Evolutionary conservation across 2,113 vertebrate genomes (phyloP).

Genomic region (Struthidea cinerea): DNA sequence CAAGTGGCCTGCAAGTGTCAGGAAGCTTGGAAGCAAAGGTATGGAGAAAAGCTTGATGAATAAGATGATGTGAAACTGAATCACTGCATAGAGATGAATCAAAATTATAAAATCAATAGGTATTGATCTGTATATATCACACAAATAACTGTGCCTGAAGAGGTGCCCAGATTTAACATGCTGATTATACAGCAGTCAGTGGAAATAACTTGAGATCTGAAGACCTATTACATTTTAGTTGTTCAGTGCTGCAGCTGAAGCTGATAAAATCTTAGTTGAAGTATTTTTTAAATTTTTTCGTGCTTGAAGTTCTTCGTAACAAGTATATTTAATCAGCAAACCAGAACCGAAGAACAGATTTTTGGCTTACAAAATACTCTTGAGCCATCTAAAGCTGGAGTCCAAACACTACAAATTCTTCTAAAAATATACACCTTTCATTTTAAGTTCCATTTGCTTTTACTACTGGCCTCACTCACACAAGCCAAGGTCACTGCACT

Average conservation of each 20-base stretch:
- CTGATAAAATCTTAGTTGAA: background rate
- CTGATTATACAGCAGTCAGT: constrained; percentile 42
- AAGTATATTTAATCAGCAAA: constrained; percentile 39
- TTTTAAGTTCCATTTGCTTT: background rate
- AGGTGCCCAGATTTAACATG: constrained; percentile 49
- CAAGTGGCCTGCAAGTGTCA: background rate
- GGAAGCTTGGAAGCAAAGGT: background rate
- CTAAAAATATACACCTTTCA: constrained; percentile 26
- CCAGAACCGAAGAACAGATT: background rate
- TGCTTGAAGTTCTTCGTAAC: constrained; percentile 19
- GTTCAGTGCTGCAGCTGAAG: background rate
- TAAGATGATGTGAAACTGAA: constrained; percentile 39
- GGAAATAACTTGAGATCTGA: constrained; percentile 34
- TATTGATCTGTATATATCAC: constrained; percentile 66
- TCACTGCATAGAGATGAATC: constrained; percentile 45
- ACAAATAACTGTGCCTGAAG: constrained; percentile 58
- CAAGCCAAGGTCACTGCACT: background rate
- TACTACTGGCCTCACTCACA: background rate
- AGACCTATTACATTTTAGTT: background rate
- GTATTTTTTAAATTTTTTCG: background rate
- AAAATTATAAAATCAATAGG: constrained; percentile 70
- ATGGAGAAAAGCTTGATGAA: constrained; percentile 30
- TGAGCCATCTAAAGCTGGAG: background rate
- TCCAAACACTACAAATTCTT: constrained; percentile 5
- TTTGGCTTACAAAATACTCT: constrained; percentile 39